Conservation (phyloP, 2,797 vertebrate species). For the Apogon hyalosoma region DNA sequence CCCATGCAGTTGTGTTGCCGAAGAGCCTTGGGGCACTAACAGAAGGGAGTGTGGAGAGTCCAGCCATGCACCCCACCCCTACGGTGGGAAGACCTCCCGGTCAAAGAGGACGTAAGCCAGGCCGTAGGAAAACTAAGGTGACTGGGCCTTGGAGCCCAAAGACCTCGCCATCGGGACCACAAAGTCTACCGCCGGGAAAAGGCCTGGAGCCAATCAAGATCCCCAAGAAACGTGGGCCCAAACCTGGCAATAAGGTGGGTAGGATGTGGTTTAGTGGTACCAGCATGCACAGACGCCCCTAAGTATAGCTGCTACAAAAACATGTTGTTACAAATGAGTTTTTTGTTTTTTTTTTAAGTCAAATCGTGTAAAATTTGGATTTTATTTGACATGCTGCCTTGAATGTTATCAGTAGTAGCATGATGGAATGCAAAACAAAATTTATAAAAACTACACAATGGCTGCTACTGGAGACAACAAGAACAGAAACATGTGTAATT, state of each 20-base stretch:
- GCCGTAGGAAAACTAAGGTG: conserved; percentile 91
- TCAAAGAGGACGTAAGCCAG: conserved; percentile 93
- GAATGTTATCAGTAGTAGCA: too few species aligned
- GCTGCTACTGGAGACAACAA: too few species aligned
- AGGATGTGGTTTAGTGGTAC: not conserved
- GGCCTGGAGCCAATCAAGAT: conserved; percentile 92
- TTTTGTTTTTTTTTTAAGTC: not conserved
- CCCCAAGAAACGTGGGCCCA: conserved; percentile 97
- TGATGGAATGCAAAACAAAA: too few species aligned
- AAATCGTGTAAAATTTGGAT: too few species aligned
- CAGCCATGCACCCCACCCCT: conserved; percentile 87
- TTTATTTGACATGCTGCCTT: too few species aligned
- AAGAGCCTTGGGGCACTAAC: conserved; percentile 89
- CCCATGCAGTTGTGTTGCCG: conserved; percentile 88
- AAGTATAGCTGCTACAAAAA: not conserved
- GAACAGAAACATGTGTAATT: too few species aligned
- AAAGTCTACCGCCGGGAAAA: conserved; percentile 85
- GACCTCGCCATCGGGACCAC: conserved; percentile 71
- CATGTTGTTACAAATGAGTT: not conserved
- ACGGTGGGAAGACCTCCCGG: conserved; percentile 88
- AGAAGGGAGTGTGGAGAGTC: conserved; percentile 89
- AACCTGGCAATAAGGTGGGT: conserved; percentile 95
- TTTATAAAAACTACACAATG: too few species aligned
- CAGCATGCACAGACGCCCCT: not conserved
- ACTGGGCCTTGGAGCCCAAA: conserved; percentile 78